Percentiles rank a stretch among this genome's conserved stretches.
Evolutionary conservation across 1,140 invertebrate species (phyloP).

Genomic region (Xylocopa sonorina): DNA sequence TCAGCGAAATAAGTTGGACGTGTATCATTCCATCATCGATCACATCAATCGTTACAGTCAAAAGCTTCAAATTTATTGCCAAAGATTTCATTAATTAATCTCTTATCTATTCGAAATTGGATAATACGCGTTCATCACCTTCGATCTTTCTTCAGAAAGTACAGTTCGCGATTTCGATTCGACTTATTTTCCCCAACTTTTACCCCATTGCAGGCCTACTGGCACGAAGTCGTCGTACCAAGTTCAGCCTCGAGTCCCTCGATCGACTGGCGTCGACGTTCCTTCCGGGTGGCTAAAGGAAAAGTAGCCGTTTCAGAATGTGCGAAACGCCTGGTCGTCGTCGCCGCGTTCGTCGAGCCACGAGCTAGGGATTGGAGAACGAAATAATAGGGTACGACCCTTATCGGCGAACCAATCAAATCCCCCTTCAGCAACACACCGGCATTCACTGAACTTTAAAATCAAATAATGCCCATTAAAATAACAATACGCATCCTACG

Average conservation of each 20-base stretch:
- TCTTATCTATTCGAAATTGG: no score
- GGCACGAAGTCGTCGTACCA: not conserved
- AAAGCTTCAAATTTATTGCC: no score
- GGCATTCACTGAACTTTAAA: constrained; percentile 82
- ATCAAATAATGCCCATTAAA: constrained; percentile 83
- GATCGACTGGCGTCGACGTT: not conserved
- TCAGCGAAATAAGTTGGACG: no score
- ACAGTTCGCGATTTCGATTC: no score
- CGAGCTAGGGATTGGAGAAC: constrained; percentile 71
- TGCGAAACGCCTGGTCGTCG: constrained; percentile 44
- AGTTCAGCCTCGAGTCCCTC: not conserved
- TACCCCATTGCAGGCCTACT: not conserved
- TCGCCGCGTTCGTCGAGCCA: constrained; percentile 51
- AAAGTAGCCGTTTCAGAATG: constrained; percentile 55
- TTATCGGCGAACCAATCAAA: constrained; percentile 80
- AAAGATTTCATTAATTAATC: no score
- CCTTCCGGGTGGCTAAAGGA: constrained; percentile 31
- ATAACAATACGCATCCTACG: constrained; percentile 80
- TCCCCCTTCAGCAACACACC: constrained; percentile 77
- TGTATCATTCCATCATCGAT: no score
- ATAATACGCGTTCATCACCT: no score
- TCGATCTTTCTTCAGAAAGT: no score
- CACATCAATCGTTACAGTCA: no score
- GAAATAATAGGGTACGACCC: constrained; percentile 80
- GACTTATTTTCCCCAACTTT: not conserved